These are phyloP conservation scores for Leptoclinus maculatus DNA, from an alignment of 2,797 vertebrate genomes.

Conservation along the genomic window DNA sequence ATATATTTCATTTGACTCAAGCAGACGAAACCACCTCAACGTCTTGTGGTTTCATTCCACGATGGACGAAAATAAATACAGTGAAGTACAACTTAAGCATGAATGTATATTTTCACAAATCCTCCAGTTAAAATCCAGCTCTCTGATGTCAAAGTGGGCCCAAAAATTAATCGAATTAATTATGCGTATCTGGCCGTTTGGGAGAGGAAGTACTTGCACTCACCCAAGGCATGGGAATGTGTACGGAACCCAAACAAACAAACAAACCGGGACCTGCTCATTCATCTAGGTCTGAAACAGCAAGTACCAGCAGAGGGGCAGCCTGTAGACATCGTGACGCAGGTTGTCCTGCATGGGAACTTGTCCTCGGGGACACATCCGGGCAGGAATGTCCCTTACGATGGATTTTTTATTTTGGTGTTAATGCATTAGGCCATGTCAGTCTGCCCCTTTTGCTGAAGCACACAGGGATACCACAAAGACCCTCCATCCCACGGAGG, in stretches of 20 bases:
- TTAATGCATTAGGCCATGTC: slow-evolving; percentile 41
- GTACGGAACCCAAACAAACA: slow-evolving; percentile 77
- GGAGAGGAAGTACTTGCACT: slow-evolving; percentile 79
- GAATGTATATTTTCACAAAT: slow-evolving; percentile 80
- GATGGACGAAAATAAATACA: slow-evolving; percentile 64
- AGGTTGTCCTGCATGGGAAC: slow-evolving; percentile 54
- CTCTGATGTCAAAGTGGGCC: slow-evolving; percentile 64
- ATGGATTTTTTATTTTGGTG: slow-evolving; percentile 36
- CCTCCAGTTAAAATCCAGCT: slow-evolving; percentile 60
- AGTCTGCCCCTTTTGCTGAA: slow-evolving; percentile 38
- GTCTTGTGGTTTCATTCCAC: slow-evolving; percentile 52
- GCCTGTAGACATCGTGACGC: slow-evolving; percentile 28
- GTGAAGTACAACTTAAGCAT: slow-evolving; percentile 44
- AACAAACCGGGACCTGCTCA: slow-evolving; percentile 67
- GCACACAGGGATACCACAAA: slow-evolving; percentile 40
- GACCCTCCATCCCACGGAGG: slow-evolving; percentile 44
- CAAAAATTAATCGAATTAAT: slow-evolving; percentile 78
- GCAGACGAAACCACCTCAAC: slow-evolving; percentile 6
- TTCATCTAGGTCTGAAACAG: slow-evolving; percentile 43
- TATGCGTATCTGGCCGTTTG: slow-evolving; percentile 77
- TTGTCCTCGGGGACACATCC: slow-evolving; percentile 52
- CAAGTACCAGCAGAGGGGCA: slow-evolving; percentile 31
- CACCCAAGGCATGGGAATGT: slow-evolving; percentile 78
- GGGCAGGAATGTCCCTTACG: slow-evolving; percentile 50
- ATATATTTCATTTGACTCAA: slow-evolving; percentile 13